These are phyloP conservation scores for Tachuris rubrigastra DNA, from an alignment of 2,113 vertebrate species.

Conservation along the genomic window DNA sequence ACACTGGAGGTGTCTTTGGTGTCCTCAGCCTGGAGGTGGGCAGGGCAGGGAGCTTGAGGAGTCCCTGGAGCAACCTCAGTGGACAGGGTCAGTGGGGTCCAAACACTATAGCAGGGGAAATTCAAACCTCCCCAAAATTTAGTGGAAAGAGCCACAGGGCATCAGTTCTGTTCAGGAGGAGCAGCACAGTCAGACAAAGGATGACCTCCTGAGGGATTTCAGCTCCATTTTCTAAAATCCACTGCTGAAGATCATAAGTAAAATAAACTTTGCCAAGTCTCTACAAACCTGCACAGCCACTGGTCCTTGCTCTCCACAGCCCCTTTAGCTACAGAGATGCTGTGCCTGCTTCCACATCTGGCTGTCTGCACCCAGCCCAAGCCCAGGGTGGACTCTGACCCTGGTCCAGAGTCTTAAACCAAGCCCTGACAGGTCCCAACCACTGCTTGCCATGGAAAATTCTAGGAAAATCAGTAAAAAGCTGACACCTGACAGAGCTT, in stretches of 20 bases:
- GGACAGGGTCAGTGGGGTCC: not conserved
- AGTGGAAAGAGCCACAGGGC: not conserved
- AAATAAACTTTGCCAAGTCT: not conserved
- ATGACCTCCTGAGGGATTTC: not conserved
- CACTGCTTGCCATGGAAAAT: accelerated
- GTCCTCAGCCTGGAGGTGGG: not conserved
- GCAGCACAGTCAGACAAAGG: not conserved
- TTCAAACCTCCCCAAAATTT: not conserved
- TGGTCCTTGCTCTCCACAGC: not conserved
- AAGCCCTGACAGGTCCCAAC: not conserved
- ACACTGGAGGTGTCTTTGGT: not conserved
- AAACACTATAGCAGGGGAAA: not conserved
- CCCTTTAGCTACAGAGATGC: not conserved
- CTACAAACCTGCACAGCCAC: not conserved
- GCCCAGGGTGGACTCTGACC: not conserved
- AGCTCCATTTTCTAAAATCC: not conserved
- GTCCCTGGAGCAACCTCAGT: not conserved
- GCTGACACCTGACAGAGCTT: not conserved
- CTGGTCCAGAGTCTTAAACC: accelerated
- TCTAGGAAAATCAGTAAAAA: not conserved
- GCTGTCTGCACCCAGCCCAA: not conserved
- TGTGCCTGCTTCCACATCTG: not conserved
- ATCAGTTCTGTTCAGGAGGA: not conserved
- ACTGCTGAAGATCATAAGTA: not conserved
- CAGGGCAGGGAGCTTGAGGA: not conserved